phyloP scores from a whole-genome alignment of 2,113 vertebrate genomes.

The Paedocypris sp. region DNA sequence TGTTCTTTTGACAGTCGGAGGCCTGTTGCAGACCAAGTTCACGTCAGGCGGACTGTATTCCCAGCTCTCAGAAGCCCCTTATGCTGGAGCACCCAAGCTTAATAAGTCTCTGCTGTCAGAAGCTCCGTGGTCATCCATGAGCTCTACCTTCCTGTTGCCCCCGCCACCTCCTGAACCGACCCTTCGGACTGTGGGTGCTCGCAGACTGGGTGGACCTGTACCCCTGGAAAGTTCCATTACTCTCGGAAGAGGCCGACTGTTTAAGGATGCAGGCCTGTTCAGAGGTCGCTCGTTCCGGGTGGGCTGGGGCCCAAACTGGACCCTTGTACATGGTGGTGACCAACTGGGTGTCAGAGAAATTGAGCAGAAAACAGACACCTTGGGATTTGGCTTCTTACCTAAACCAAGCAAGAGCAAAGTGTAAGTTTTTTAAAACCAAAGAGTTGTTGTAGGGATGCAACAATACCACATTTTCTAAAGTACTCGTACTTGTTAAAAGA shows the following conservation, averaged over 20 bases:
- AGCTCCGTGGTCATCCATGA: conserved; percentile 47
- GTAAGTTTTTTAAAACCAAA: too few species aligned
- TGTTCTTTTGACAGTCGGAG: conserved; percentile 51
- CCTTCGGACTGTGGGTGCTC: conserved; percentile 68
- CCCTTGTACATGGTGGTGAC: conserved; percentile 69
- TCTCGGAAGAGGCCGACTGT: conserved; percentile 63
- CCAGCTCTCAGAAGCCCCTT: conserved; percentile 43
- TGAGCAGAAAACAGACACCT: conserved; percentile 28
- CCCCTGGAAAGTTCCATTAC: conserved; percentile 70
- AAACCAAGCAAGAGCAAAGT: conserved; percentile 61
- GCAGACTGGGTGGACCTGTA: conserved; percentile 68
- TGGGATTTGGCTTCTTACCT: conserved; percentile 69
- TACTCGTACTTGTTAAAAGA: too few species aligned
- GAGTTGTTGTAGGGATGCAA: too few species aligned
- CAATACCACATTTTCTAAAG: too few species aligned
- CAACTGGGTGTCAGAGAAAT: conserved; percentile 39
- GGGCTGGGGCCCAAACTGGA: conserved; percentile 88
- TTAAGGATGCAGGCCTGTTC: conserved; percentile 85
- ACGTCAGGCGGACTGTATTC: conserved; percentile 43
- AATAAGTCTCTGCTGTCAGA: neutral
- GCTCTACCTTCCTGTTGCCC: conserved; percentile 52
- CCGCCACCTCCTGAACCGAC: conserved; percentile 50
- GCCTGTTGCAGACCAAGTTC: conserved; percentile 74
- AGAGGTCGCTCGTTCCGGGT: conserved; percentile 81
- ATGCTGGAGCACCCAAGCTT: conserved; percentile 16